Percentiles rank a stretch among this genome's conserved stretches.
phyloP scores from a whole-genome alignment of 2,113 vertebrate species.

The Entomyzon cyanotis region DNA sequence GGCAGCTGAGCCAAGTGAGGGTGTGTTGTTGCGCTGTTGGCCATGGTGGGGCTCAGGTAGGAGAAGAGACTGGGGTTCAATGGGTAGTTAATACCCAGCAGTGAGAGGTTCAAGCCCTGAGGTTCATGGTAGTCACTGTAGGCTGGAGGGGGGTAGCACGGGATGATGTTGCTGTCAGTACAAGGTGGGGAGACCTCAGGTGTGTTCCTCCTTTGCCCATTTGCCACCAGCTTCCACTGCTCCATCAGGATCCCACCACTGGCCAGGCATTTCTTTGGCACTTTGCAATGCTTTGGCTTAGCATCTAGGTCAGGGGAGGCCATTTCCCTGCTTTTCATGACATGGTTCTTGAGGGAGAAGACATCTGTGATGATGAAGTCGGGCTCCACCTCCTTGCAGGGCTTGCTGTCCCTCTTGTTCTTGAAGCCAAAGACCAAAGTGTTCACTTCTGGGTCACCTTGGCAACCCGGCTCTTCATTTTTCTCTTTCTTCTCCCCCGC shows the following conservation, averaged over 20 bases:
- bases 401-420: constrained; percentile 73
- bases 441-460: constrained; percentile 26
- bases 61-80: constrained; percentile 88
- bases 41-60: constrained; percentile 84
- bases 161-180: constrained; percentile 73
- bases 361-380: constrained; percentile 82
- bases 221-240: constrained; percentile 83
- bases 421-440: constrained; percentile 44
- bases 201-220: constrained; percentile 68
- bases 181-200: constrained; percentile 66
- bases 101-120: constrained; percentile 86
- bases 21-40: constrained; percentile 68
- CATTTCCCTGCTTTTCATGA: constrained; percentile 66
- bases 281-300: constrained; percentile 81
- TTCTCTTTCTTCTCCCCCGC: constrained; percentile 46
- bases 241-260: constrained; percentile 78
- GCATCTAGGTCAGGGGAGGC: constrained; percentile 74
- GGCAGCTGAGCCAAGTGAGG: constrained; percentile 84
- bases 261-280: constrained; percentile 78
- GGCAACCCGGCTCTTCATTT: neutral
- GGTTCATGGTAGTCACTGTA: constrained; percentile 85
- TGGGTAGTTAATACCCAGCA: constrained; percentile 90
- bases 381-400: constrained; percentile 73
- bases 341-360: constrained; percentile 81
- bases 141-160: constrained; percentile 86